Evolutionary conservation across 2,113 vertebrate genomes (phyloP).

Genomic region (Cepphus grylle): DNA sequence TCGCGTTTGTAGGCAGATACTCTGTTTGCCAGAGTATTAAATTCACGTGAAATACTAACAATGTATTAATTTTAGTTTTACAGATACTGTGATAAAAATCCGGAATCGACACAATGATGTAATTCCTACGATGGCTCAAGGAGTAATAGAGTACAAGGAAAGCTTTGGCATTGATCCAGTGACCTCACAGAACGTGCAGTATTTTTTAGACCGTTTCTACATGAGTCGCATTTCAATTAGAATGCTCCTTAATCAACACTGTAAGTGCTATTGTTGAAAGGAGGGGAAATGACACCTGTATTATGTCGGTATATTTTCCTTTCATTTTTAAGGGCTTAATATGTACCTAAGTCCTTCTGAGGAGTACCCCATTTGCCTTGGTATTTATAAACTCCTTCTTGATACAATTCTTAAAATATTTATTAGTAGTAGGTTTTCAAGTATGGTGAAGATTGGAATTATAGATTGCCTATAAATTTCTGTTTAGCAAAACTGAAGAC

Average conservation of each 20-base stretch:
- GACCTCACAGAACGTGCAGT: conserved; percentile 96
- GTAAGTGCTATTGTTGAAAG: conserved; percentile 74
- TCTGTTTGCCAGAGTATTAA: neutral
- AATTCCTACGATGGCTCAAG: conserved; percentile 97
- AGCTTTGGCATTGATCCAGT: conserved; percentile 91
- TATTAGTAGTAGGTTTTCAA: neutral
- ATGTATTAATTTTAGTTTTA: conserved; percentile 80
- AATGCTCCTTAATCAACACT: conserved; percentile 98
- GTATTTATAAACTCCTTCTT: neutral
- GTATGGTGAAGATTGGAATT: neutral
- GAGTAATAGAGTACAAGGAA: conserved; percentile 94
- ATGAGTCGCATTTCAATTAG: conserved; percentile 99
- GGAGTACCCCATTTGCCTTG: neutral
- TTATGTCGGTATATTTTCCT: neutral
- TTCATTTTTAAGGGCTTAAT: conserved; percentile 3
- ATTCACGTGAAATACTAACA: conserved; percentile 29
- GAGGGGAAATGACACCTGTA: neutral
- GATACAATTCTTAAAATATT: neutral
- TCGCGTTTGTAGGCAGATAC: neutral
- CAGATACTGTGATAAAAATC: conserved; percentile 92
- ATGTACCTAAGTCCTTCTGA: neutral
- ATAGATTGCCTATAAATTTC: neutral
- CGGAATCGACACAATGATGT: conserved; percentile 97
- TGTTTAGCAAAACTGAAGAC: neutral
- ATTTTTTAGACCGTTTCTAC: conserved; percentile 98